These are phyloP conservation scores for Amphiduros pacificus DNA, from an alignment of 2,888 invertebrate species.

Conservation along the genomic window DNA sequence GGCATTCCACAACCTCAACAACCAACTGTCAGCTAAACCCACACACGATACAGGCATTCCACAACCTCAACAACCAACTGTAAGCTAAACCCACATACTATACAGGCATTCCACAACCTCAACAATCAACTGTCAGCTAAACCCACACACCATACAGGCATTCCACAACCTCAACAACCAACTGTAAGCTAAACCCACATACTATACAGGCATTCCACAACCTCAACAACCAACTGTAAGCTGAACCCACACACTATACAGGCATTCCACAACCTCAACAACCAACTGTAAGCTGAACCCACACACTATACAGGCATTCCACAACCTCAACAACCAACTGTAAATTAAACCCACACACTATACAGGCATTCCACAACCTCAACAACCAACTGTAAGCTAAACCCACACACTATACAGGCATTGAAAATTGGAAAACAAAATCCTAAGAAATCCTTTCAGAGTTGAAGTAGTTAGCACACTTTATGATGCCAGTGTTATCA, in stretches of 20 bases:
- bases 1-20: background rate
- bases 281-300: too few species aligned
- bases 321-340: background rate
- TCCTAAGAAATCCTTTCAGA: background rate
- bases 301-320: background rate
- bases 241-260: too few species aligned
- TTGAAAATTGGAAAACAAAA: background rate
- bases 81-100: too few species aligned
- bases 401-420: too few species aligned
- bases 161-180: background rate
- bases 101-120: background rate
- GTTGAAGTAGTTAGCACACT: background rate
- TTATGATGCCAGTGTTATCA: background rate
- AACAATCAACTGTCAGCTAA: slow-evolving; percentile 1
- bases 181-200: too few species aligned
- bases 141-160: background rate
- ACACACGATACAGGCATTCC: background rate
- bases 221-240: background rate
- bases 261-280: background rate
- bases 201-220: background rate
- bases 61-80: background rate
- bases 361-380: background rate
- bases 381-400: background rate
- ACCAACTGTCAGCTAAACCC: too few species aligned
- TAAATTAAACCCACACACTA: too few species aligned